phyloP scores from a whole-genome alignment of 2,113 vertebrate species.

The Aphyosemion australe region DNA sequence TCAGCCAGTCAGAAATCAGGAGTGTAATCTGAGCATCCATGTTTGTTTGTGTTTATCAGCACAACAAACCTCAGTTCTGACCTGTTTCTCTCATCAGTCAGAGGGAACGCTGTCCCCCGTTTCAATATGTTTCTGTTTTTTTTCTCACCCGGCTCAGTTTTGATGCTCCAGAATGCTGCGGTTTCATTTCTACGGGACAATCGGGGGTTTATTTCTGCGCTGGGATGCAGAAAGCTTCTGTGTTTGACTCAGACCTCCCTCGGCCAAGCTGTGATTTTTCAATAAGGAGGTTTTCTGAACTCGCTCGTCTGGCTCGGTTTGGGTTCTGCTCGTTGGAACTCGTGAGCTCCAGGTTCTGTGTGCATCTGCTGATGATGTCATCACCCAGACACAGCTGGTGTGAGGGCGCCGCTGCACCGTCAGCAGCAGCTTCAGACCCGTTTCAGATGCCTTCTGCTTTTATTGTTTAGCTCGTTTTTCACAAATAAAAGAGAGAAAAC shows the following conservation, averaged over 20 bases:
- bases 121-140: conserved; percentile 1
- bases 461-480: too few relatives aligned
- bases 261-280: conserved; percentile 43
- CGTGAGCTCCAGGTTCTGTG: conserved; percentile 21
- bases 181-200: conserved; percentile 54
- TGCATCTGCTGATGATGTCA: not conserved
- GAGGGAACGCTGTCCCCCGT: conserved; percentile 26
- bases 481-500: too few relatives aligned
- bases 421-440: not conserved
- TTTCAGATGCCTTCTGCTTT: too few relatives aligned
- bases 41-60: not conserved
- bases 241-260: conserved; percentile 40
- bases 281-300: conserved; percentile 45
- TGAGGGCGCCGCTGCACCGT: not conserved
- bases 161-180: conserved; percentile 60
- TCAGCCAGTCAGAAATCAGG: not conserved
- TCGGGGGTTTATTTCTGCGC: conserved; percentile 46
- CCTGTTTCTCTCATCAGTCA: conserved; percentile 26
- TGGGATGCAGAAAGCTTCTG: conserved; percentile 40
- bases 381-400: conserved; percentile 11
- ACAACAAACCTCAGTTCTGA: conserved; percentile 15
- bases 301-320: conserved; percentile 11
- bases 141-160: conserved; percentile 2
- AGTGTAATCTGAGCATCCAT: not conserved
- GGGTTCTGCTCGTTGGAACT: not conserved